A percentile compares a stretch with the other conserved stretches of the same genome.
phyloP scores from a whole-genome alignment of 1,140 invertebrate species.

The Asobara japonica region DNA sequence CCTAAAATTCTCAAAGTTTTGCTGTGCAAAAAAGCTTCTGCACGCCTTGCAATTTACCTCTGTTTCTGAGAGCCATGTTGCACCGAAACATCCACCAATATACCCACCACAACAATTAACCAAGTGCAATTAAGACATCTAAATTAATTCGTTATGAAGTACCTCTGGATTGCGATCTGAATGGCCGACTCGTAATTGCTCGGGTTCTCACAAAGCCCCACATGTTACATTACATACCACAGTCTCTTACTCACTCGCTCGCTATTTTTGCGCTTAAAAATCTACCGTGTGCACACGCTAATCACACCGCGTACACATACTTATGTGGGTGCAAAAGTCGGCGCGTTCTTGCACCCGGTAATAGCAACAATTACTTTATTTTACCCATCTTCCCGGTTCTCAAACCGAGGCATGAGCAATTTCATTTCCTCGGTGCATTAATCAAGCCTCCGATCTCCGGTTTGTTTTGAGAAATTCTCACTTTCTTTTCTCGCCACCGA shows the following conservation, averaged over 20 bases:
- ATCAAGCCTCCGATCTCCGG: slow-evolving; percentile 30
- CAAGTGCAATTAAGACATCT: slow-evolving; percentile 65
- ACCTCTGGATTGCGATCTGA: slow-evolving; percentile 48
- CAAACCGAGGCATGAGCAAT: slow-evolving; percentile 45
- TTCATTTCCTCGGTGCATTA: slow-evolving; percentile 58
- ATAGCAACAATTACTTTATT: slow-evolving; percentile 66
- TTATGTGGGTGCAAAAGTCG: slow-evolving; percentile 19
- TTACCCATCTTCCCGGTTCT: slow-evolving; percentile 53
- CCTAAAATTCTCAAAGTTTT: too few relatives aligned
- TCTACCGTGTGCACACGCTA: slow-evolving; percentile 28
- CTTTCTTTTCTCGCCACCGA: slow-evolving; percentile 30
- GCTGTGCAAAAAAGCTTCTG: too few relatives aligned
- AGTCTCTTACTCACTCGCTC: background rate
- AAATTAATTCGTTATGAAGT: slow-evolving; percentile 62
- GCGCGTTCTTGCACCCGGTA: slow-evolving; percentile 45
- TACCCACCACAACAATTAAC: slow-evolving; percentile 60
- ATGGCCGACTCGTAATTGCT: slow-evolving; percentile 59
- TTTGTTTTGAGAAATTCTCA: slow-evolving; percentile 37
- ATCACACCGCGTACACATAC: slow-evolving; percentile 36
- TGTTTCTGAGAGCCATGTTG: too few relatives aligned
- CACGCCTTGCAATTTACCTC: too few relatives aligned
- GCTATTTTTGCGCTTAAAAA: slow-evolving; percentile 27
- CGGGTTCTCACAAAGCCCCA: slow-evolving; percentile 58
- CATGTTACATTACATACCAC: slow-evolving; percentile 10
- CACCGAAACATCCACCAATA: slow-evolving; percentile 28